phyloP scores from a whole-genome alignment of 2,888 invertebrate species.

The Chironomus tentans region DNA sequence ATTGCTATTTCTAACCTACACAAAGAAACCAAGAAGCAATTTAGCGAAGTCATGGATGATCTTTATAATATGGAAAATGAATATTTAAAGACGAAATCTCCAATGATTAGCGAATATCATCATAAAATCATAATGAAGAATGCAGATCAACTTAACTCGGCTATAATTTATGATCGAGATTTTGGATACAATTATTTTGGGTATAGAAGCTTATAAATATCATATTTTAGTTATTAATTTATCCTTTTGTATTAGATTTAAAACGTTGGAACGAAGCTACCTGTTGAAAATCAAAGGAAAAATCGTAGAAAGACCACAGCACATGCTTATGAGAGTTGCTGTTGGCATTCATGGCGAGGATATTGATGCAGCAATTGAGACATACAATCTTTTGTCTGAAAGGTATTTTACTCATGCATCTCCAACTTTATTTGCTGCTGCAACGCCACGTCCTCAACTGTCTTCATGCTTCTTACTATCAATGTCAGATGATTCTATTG shows the following conservation, averaged over 20 bases:
- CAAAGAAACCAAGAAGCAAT: conserved; percentile 85
- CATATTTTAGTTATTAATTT: too few relatives aligned
- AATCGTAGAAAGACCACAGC: conserved; percentile 87
- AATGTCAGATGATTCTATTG: conserved; percentile 87
- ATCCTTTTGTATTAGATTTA: too few relatives aligned
- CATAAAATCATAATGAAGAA: conserved; percentile 68
- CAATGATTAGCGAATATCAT: conserved; percentile 76
- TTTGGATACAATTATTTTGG: conserved; percentile 92
- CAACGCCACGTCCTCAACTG: conserved; percentile 78
- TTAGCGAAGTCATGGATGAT: conserved; percentile 76
- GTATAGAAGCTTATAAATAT: background rate
- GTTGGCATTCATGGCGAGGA: conserved; percentile 90
- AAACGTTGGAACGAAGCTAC: conserved; percentile 87
- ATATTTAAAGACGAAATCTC: conserved; percentile 54
- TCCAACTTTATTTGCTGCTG: conserved; percentile 87
- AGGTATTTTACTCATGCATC: conserved; percentile 92
- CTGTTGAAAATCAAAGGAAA: conserved; percentile 76
- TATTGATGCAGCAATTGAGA: conserved; percentile 78
- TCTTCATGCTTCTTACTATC: conserved; percentile 88
- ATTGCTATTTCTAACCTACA: conserved; percentile 96
- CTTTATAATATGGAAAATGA: conserved; percentile 65
- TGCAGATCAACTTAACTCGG: conserved; percentile 74
- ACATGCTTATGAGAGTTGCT: conserved; percentile 90
- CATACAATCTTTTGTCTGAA: conserved; percentile 85
- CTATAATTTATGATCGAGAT: conserved; percentile 87